These are phyloP conservation scores for Diplazon laetatorius DNA, from an alignment of 2,888 invertebrate species.

Conservation along the genomic window DNA sequence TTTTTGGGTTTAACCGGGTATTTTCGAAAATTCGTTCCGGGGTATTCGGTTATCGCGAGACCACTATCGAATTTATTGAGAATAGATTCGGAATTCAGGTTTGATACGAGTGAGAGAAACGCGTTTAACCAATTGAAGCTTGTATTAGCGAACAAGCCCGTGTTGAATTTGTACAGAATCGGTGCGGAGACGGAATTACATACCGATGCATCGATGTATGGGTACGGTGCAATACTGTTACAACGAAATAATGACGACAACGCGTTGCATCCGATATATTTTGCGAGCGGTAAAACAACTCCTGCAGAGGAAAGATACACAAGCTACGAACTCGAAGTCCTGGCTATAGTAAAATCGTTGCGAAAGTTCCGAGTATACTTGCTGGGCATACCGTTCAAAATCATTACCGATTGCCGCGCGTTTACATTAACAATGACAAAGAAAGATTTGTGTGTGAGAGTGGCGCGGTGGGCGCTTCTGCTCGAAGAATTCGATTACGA, in stretches of 20 bases:
- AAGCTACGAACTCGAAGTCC: constrained; percentile 67
- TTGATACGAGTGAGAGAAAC: constrained; percentile 24
- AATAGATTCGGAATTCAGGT: constrained; percentile 18
- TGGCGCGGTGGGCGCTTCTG: constrained; percentile 68
- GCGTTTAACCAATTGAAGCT: constrained; percentile 63
- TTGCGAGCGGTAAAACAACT: constrained; percentile 67
- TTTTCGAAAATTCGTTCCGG: constrained; percentile 53
- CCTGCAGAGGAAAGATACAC: constrained; percentile 64
- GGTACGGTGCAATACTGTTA: constrained; percentile 64
- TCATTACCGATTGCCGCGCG: constrained; percentile 68
- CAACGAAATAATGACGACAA: constrained; percentile 58
- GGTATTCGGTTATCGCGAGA: constrained; percentile 53
- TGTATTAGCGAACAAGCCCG: background rate
- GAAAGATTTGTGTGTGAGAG: constrained; percentile 63
- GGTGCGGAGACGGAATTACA: constrained; percentile 53
- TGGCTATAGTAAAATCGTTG: constrained; percentile 67
- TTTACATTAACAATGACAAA: constrained; percentile 67
- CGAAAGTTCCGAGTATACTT: constrained; percentile 69
- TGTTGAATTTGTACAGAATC: constrained; percentile 14
- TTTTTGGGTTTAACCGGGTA: constrained; percentile 58
- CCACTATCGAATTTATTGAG: constrained; percentile 44
- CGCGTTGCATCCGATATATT: constrained; percentile 68
- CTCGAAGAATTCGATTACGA: constrained; percentile 67
- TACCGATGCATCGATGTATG: constrained; percentile 57
- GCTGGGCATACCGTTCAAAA: constrained; percentile 66